phyloP scores from a whole-genome alignment of 2,113 vertebrate genomes.

The Pseudorasbora parva region DNA sequence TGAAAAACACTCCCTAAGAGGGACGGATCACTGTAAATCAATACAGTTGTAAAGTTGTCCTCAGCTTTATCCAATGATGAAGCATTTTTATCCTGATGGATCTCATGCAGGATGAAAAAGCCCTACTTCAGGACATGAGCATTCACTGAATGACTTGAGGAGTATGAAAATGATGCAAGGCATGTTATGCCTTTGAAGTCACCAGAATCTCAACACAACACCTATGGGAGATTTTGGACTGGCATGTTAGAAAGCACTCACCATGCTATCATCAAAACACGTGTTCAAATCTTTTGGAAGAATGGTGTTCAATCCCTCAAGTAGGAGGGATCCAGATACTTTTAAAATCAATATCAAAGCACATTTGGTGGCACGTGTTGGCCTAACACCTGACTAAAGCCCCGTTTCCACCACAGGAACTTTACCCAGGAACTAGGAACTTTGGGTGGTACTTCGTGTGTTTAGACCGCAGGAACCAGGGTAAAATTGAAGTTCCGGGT shows the following conservation, averaged over 20 bases:
- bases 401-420: too few relatives aligned
- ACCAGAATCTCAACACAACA: not conserved
- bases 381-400: not conserved
- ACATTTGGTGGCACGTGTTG: not conserved
- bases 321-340: not conserved
- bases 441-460: too few relatives aligned
- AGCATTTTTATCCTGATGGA: not conserved
- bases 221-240: not conserved
- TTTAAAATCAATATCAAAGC: not conserved
- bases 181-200: not conserved
- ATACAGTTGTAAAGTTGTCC: not conserved
- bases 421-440: too few relatives aligned
- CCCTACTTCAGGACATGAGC: not conserved
- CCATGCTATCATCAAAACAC: not conserved
- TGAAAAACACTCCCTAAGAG: too few relatives aligned
- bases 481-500: too few relatives aligned
- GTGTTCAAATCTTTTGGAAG: not conserved
- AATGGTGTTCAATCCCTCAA: not conserved
- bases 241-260: not conserved
- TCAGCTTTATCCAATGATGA: not conserved
- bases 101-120: not conserved
- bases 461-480: too few relatives aligned
- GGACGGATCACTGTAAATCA: not conserved
- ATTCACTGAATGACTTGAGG: not conserved
- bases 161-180: not conserved